phyloP scores from a whole-genome alignment of 2,797 vertebrate species.

The Tangara arthus region DNA sequence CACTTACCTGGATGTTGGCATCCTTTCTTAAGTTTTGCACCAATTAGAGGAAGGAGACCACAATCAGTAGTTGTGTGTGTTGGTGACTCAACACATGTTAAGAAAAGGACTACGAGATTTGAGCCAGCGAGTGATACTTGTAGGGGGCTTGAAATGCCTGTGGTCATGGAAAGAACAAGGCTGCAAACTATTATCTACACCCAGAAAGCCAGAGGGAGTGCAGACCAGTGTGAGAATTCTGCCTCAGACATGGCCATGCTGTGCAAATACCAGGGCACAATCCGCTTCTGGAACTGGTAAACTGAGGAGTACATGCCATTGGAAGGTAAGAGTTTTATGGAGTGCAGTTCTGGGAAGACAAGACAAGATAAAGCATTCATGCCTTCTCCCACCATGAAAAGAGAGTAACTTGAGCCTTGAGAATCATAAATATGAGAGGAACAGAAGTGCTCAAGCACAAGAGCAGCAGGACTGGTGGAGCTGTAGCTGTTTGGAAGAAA shows the following conservation, averaged over 20 bases:
- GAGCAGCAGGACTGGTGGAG: not conserved
- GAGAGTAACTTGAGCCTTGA: rapidly evolving
- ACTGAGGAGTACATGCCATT: rapidly evolving
- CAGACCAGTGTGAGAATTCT: not conserved
- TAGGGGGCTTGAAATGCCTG: not conserved
- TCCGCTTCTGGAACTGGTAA: not conserved
- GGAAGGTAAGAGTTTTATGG: not conserved
- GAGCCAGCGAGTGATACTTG: not conserved
- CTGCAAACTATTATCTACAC: not conserved
- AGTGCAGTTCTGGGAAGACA: not conserved
- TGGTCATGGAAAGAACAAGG: not conserved
- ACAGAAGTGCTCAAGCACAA: not conserved
- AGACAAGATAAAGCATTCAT: not conserved
- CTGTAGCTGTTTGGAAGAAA: not conserved
- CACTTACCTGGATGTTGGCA: not conserved
- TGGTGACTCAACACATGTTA: rapidly evolving
- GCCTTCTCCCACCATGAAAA: not conserved
- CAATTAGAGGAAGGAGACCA: not conserved
- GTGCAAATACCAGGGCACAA: not conserved
- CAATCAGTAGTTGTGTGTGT: too few relatives aligned
- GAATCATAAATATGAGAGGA: not conserved
- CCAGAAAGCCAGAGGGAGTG: not conserved
- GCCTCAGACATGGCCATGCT: rapidly evolving
- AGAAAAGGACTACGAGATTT: not conserved
- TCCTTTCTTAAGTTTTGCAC: not conserved